Percentiles rank a stretch among this genome's conserved stretches.
These are phyloP conservation scores for Abscondita cerata DNA, from an alignment of 2,888 invertebrate genomes.

Conservation along the genomic window DNA sequence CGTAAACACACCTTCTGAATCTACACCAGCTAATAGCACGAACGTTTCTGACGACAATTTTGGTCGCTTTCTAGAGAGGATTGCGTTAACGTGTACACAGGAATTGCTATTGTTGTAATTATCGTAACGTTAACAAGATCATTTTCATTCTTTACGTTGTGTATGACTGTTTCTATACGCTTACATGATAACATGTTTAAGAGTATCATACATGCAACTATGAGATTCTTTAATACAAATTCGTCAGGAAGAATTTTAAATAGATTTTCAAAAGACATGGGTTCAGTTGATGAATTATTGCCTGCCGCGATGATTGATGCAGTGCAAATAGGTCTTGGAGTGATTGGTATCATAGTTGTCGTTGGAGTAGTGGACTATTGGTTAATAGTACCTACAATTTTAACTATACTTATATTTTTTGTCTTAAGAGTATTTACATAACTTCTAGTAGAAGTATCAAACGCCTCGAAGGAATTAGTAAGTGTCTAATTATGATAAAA, in stretches of 20 bases:
- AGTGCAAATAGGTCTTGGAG: conserved; percentile 76
- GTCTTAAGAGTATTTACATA: conserved; percentile 77
- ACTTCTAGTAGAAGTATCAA: conserved; percentile 82
- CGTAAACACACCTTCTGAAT: too few species aligned
- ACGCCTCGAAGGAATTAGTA: conserved; percentile 80
- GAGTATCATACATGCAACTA: conserved; percentile 79
- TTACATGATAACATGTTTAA: conserved; percentile 87
- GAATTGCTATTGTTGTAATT: conserved; percentile 62
- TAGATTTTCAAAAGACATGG: conserved; percentile 90
- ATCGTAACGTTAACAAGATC: conserved; percentile 63
- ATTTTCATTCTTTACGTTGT: conserved; percentile 70
- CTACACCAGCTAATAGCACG: too few species aligned
- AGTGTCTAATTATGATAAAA: background rate
- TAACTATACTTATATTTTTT: conserved; percentile 77
- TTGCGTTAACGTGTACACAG: conserved; percentile 56
- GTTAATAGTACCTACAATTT: conserved; percentile 73
- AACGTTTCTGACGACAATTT: too few species aligned
- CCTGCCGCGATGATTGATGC: conserved; percentile 69
- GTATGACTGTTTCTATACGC: conserved; percentile 77
- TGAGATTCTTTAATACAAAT: conserved; percentile 89
- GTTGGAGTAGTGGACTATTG: conserved; percentile 78
- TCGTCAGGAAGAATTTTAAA: conserved; percentile 84
- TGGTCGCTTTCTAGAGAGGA: conserved; percentile 53
- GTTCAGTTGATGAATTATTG: conserved; percentile 70
- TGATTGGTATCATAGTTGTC: conserved; percentile 81